These are phyloP conservation scores for Phymastichus coffea DNA, from an alignment of 1,140 invertebrate genomes.

Conservation along the genomic window DNA sequence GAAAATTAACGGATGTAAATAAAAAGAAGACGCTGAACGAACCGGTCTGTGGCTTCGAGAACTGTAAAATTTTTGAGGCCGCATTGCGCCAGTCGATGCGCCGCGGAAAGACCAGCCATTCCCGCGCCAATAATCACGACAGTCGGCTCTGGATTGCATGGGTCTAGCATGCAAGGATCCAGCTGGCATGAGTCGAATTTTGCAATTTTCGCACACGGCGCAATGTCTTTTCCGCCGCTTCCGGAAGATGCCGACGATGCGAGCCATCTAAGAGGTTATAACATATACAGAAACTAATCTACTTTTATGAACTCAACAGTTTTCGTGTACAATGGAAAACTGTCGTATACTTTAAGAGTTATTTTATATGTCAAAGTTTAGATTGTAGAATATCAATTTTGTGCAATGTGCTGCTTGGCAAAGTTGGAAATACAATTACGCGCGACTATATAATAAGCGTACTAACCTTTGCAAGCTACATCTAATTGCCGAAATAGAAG, in stretches of 20 bases:
- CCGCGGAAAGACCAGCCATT: slow-evolving; percentile 74
- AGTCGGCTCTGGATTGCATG: slow-evolving; percentile 62
- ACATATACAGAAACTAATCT: background rate
- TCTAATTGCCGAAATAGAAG: slow-evolving; percentile 27
- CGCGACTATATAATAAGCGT: background rate
- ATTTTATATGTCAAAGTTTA: too few species aligned
- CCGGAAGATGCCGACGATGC: slow-evolving; percentile 33
- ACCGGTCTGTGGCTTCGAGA: slow-evolving; percentile 75
- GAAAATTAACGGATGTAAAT: background rate
- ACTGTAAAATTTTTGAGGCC: slow-evolving; percentile 69
- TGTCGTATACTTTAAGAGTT: too few species aligned
- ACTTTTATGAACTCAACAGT: background rate
- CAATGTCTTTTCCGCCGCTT: slow-evolving; percentile 25
- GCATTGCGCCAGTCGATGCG: slow-evolving; percentile 67
- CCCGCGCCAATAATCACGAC: slow-evolving; percentile 75
- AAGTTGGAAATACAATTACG: too few species aligned
- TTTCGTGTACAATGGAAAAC: background rate
- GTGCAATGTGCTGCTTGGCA: too few species aligned
- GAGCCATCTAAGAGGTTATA: slow-evolving; percentile 35
- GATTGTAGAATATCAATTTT: too few species aligned
- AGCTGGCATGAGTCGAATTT: slow-evolving; percentile 43
- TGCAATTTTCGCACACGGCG: slow-evolving; percentile 33
- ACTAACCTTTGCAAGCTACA: slow-evolving; percentile 35
- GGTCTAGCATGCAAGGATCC: slow-evolving; percentile 57
- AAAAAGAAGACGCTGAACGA: slow-evolving; percentile 18